Evolutionary conservation across 1,140 invertebrate species (phyloP), one percentile per base, ranked within the genome.

Genomic region (Meloidogyne hapla): DNA sequence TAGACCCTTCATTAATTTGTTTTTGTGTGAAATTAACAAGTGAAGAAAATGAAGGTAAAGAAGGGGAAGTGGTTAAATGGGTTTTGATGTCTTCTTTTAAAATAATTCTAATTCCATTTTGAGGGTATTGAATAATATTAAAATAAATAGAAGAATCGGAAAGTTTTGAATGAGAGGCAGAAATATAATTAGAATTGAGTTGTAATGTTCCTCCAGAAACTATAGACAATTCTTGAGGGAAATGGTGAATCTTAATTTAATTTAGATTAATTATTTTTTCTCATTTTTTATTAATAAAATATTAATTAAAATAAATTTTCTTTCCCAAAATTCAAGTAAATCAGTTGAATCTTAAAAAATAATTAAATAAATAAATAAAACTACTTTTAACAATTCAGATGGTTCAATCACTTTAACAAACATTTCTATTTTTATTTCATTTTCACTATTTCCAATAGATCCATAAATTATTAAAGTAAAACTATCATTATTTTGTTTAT

Each of bases 11-110:
- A 56, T 56, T 56, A n/a, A 28, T 65, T 23, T 65, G 13, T 26
- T 38, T 23, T 26, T 65, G 25, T 25, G 64, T 38, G 15, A 65
- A 65, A 65, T 38, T 28, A 23, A 65, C n/a, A 65, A 65, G 12
- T 0, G 13, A 65, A 65, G 33, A 18, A 6, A 38, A 38, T 10
- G 64, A 26, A 28, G 12, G 18, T 21, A 25, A 25, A 33, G 63
- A 65, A 5, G 18, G 13, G 21, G 21, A 18, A n/a, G n/a, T n/a
- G n/a, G n/a, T n/a, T n/a, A n/a, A n/a, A n/a, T n/a, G n/a, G n/a
- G n/a, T n/a, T n/a, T n/a, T n/a, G n/a, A n/a, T n/a, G n/a, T 38
- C 25, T 65, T 65, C 33, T 65, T 65, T 65, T 23, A 38, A 74
- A 23, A 28, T 38, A 48, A 25, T 40, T 61, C 66, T 5, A 40